Evolutionary conservation across 2,113 vertebrate genomes (phyloP).

Genomic region (Proterorhinus semilunaris): DNA sequence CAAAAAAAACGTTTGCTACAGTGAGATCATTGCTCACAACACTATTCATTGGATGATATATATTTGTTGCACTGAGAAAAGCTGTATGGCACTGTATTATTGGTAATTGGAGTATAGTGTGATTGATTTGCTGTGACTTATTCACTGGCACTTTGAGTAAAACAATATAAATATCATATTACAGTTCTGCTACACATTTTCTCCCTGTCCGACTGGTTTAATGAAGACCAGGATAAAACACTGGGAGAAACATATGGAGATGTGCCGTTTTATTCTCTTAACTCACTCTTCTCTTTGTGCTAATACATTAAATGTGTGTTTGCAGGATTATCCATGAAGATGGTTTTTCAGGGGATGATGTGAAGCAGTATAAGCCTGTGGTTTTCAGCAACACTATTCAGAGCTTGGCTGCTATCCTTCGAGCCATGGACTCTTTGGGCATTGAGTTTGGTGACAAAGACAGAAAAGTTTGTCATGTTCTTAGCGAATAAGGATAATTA

Average conservation of each 20-base stretch:
- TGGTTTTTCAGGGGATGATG: constrained; percentile 96
- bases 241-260: constrained; percentile 34
- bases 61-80: constrained; percentile 8
- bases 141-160: constrained; percentile 36
- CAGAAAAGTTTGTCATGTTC: constrained; percentile 82
- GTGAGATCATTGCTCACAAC: not conserved
- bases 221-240: not conserved
- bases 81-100: constrained; percentile 16
- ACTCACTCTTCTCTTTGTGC: constrained; percentile 25
- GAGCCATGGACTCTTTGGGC: constrained; percentile 95
- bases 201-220: constrained; percentile 13
- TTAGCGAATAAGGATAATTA: not conserved
- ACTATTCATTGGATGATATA: constrained; percentile 23
- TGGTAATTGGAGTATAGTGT: constrained; percentile 21
- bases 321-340: constrained; percentile 98
- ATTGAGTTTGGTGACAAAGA: constrained; percentile 96
- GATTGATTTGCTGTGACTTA: constrained; percentile 56
- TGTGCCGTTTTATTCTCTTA: constrained; percentile 32
- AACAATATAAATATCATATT: constrained; percentile 62
- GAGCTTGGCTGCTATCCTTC: constrained; percentile 93
- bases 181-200: constrained; percentile 45
- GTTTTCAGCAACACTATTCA: constrained; percentile 99
- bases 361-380: constrained; percentile 99
- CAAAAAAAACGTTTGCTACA: not conserved
- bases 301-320: constrained; percentile 40